A percentile compares a stretch with the other conserved stretches of the same genome.
Evolutionary conservation across 2,888 invertebrate species (phyloP).

Genomic region (Philereme transversata): DNA sequence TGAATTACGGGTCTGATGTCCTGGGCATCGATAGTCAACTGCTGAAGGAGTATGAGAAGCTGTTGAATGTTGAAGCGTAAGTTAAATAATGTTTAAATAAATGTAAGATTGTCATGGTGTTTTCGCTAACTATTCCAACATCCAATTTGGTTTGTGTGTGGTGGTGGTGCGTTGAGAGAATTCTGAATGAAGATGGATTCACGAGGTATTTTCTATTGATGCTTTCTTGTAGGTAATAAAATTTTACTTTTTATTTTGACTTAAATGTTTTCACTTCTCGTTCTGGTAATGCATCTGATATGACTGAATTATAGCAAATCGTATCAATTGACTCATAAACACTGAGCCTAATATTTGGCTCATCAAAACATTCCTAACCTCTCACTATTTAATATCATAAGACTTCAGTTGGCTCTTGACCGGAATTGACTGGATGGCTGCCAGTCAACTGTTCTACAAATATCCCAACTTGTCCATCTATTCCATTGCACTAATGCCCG

Average conservation of each 20-base stretch:
- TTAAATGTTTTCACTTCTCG: too few species aligned
- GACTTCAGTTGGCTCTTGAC: constrained; percentile 19
- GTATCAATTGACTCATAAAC: not conserved
- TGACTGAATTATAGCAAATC: too few species aligned
- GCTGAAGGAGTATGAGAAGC: constrained; percentile 89
- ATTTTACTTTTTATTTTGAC: too few species aligned
- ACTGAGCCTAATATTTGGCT: constrained; percentile 13
- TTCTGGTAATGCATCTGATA: too few species aligned
- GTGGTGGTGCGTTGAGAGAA: too few species aligned
- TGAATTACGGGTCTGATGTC: constrained; percentile 93
- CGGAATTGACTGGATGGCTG: constrained; percentile 16
- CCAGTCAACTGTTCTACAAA: constrained; percentile 24
- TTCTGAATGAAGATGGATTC: too few species aligned
- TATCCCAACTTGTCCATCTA: constrained; percentile 27
- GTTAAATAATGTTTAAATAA: constrained; percentile 37
- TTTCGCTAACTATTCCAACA: too few species aligned
- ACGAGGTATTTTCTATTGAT: too few species aligned
- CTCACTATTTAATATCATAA: constrained; percentile 9
- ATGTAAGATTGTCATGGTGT: too few species aligned
- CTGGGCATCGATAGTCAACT: constrained; percentile 92
- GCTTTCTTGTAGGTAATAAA: too few species aligned
- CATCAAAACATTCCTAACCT: constrained; percentile 8
- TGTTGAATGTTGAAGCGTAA: constrained; percentile 77
- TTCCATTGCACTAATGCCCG: constrained; percentile 33
- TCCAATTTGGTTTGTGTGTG: too few species aligned